Evolutionary conservation across 2,113 vertebrate genomes (phyloP).

Genomic region (Corydoras maculifer): DNA sequence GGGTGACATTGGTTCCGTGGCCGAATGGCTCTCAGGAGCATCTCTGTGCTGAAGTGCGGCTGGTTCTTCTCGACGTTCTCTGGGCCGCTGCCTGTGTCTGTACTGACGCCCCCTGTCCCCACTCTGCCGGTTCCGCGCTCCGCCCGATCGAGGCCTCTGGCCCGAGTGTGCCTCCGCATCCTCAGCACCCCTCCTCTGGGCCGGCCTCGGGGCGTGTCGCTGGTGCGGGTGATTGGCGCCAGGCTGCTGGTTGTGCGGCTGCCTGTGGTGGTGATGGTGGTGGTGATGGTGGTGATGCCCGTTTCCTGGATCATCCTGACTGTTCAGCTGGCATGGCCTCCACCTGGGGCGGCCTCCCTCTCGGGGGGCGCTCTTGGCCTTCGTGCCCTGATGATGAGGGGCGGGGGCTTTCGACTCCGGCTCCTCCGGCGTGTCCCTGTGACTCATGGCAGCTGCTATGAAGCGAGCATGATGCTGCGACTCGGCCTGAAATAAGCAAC

Average conservation of each 20-base stretch:
- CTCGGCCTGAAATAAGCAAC: slow-evolving; percentile 1
- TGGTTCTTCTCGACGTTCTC: slow-evolving; percentile 31
- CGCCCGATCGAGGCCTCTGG: slow-evolving; percentile 50
- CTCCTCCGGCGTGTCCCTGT: slow-evolving; percentile 48
- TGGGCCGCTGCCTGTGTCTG: slow-evolving; percentile 42
- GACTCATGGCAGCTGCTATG: slow-evolving; percentile 55
- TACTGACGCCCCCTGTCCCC: slow-evolving; percentile 54
- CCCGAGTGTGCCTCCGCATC: slow-evolving; percentile 39
- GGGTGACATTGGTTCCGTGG: slow-evolving; percentile 39
- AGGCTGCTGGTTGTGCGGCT: slow-evolving; percentile 39
- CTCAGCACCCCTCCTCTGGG: slow-evolving; percentile 20
- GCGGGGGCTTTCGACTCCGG: slow-evolving; percentile 40
- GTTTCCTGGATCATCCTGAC: slow-evolving; percentile 54
- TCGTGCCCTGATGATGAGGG: slow-evolving; percentile 41
- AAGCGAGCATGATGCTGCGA: slow-evolving; percentile 16
- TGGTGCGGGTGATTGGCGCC: slow-evolving; percentile 42
- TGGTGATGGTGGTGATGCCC: slow-evolving; percentile 47
- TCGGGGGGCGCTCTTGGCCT: slow-evolving; percentile 45
- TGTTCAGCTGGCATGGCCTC: slow-evolving; percentile 66
- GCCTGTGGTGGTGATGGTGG: slow-evolving; percentile 46
- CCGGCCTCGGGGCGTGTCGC: slow-evolving; percentile 50
- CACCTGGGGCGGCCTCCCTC: slow-evolving; percentile 58
- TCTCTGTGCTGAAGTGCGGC: background rate
- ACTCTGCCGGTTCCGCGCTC: slow-evolving; percentile 51
- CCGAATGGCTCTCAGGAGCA: slow-evolving; percentile 29